Evolutionary conservation across 2,888 invertebrate genomes (phyloP).

Genomic region (Chydorus sphaericus): DNA sequence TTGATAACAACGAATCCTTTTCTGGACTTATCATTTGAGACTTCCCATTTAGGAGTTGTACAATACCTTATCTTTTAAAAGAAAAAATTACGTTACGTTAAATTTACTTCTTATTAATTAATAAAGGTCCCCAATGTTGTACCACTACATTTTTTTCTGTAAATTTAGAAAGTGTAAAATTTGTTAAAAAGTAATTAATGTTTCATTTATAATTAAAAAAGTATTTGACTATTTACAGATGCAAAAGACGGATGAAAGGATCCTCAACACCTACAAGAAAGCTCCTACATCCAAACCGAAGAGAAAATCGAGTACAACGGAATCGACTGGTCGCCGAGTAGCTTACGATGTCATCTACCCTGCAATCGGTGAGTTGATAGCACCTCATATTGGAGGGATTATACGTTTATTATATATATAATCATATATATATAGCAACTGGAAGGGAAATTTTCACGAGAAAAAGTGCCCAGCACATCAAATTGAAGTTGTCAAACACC

Average conservation of each 20-base stretch:
- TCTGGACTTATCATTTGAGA: no score
- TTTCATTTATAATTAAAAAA: neutral
- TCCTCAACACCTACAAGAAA: neutral
- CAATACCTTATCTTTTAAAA: no score
- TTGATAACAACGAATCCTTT: no score
- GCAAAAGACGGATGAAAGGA: neutral
- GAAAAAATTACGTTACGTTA: no score
- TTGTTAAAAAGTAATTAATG: neutral
- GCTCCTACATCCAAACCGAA: neutral
- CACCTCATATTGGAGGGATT: neutral
- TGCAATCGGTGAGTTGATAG: neutral
- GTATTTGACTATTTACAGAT: neutral
- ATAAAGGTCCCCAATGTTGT: no score
- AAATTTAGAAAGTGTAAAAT: no score
- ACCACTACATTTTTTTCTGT: no score
- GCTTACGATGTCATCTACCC: conserved; percentile 1
- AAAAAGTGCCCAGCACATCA: conserved; percentile 6
- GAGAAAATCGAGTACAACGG: neutral
- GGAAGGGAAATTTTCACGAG: conserved; percentile 3
- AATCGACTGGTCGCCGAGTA: neutral
- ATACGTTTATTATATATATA: conserved; percentile 6
- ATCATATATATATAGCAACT: no score
- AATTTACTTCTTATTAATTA: no score
- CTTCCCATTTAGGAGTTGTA: no score
- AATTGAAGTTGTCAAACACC: conserved; percentile 4